These are phyloP conservation scores for Oligia strigilis DNA, from an alignment of 2,888 invertebrate species.

Conservation along the genomic window DNA sequence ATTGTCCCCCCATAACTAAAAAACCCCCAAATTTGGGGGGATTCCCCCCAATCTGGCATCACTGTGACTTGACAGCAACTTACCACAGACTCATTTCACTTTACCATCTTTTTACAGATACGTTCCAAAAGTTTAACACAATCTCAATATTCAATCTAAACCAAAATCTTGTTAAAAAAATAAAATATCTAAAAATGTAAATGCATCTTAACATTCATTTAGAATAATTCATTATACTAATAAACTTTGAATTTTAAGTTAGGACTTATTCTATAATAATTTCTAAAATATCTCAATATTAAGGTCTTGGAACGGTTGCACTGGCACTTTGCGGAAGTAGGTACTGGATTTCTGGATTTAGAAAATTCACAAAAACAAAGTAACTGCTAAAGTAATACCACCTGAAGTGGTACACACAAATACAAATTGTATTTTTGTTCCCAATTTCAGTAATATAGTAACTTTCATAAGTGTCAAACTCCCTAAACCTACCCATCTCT, in stretches of 20 bases:
- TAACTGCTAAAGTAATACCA: not conserved
- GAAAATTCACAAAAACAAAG: conserved; percentile 3
- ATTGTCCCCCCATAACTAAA: too few relatives aligned
- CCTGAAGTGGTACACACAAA: not conserved
- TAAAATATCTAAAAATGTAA: not conserved
- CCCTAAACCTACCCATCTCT: not conserved
- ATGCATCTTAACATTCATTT: not conserved
- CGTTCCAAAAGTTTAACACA: conserved; percentile 22
- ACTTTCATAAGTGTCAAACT: conserved; percentile 15
- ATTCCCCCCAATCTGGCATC: too few relatives aligned
- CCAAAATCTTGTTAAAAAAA: not conserved
- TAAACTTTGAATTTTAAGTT: not conserved
- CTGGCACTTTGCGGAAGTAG: conserved; percentile 47
- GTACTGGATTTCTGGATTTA: not conserved
- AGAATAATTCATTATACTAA: not conserved
- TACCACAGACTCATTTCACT: conserved; percentile 3
- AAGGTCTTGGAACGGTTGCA: conserved; percentile 43
- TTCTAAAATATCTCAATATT: not conserved
- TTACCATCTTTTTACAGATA: not conserved
- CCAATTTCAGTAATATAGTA: conserved; percentile 3
- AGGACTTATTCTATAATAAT: not conserved
- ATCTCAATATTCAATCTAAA: not conserved
- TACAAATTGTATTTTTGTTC: not conserved
- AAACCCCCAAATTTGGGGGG: too few relatives aligned
- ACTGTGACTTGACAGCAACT: not conserved